phyloP scores from a whole-genome alignment of 2,888 invertebrate species.

The Nymphalis polychloros region DNA sequence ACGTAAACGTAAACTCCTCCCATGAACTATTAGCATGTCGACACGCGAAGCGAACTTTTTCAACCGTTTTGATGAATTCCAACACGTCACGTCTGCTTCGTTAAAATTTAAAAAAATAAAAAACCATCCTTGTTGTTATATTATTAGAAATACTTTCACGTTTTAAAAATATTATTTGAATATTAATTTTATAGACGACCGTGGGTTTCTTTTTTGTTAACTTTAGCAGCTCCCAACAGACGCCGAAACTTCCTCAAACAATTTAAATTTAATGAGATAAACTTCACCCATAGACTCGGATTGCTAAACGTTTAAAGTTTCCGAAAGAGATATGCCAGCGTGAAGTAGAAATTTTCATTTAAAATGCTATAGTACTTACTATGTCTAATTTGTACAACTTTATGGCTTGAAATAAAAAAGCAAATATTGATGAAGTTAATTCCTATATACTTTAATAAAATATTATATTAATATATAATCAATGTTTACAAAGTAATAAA shows the following conservation, averaged over 20 bases:
- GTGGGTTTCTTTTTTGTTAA: background rate
- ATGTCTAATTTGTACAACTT: too few relatives aligned
- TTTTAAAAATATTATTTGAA: background rate
- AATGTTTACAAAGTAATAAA: too few relatives aligned
- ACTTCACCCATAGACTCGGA: background rate
- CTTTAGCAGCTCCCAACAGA: background rate
- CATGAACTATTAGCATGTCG: conserved; percentile 16
- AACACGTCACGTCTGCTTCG: conserved; percentile 1
- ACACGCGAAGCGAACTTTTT: conserved; percentile 18
- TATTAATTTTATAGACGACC: background rate
- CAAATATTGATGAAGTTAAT: too few relatives aligned
- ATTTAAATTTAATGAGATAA: background rate
- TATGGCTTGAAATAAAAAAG: too few relatives aligned
- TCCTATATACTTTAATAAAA: too few relatives aligned
- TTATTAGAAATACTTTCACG: background rate
- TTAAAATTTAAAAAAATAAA: background rate
- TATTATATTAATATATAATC: too few relatives aligned
- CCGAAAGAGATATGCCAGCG: background rate
- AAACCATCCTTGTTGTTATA: background rate
- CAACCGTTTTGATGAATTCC: conserved; percentile 1
- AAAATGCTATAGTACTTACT: background rate
- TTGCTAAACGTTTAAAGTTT: background rate
- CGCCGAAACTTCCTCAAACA: background rate
- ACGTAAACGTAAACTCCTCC: conserved; percentile 10
- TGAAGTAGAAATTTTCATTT: background rate